A percentile compares a stretch with the other conserved stretches of the same genome.
Evolutionary conservation across 2,888 invertebrate species (phyloP).

Genomic region (Trichogramma dendrolimi): DNA sequence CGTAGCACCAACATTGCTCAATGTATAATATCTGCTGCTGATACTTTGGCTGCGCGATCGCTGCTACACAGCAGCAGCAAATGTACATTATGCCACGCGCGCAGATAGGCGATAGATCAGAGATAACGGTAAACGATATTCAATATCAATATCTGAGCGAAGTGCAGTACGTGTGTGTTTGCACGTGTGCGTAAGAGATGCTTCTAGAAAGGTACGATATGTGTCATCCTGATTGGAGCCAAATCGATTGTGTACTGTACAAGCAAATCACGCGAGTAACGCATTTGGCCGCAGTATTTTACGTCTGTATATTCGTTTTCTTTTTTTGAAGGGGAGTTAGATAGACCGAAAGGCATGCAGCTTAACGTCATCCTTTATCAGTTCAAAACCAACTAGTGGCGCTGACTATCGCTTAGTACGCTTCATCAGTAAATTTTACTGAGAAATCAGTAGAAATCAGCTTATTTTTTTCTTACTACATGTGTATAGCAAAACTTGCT

Average conservation of each 20-base stretch:
- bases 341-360: too few species aligned
- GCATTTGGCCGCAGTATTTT: neutral
- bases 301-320: too few species aligned
- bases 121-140: slow-evolving; percentile 21
- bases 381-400: too few species aligned
- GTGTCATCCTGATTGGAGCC: slow-evolving; percentile 13
- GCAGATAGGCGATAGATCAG: neutral
- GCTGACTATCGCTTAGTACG: too few species aligned
- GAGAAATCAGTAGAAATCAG: too few species aligned
- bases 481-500: too few species aligned
- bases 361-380: too few species aligned
- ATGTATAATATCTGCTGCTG: too few species aligned
- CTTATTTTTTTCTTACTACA: too few species aligned
- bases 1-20: neutral
- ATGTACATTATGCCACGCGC: neutral
- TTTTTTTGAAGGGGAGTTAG: too few species aligned
- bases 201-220: too few species aligned
- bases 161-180: neutral
- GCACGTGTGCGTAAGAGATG: neutral
- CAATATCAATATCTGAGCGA: slow-evolving; percentile 4
- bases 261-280: slow-evolving; percentile 4
- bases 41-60: neutral
- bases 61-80: neutral
- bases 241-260: slow-evolving; percentile 8
- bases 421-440: too few species aligned